Base-by-base conservation (phyloP, 2,113 vertebrate species). In the Microcebus jonahi region DNA sequence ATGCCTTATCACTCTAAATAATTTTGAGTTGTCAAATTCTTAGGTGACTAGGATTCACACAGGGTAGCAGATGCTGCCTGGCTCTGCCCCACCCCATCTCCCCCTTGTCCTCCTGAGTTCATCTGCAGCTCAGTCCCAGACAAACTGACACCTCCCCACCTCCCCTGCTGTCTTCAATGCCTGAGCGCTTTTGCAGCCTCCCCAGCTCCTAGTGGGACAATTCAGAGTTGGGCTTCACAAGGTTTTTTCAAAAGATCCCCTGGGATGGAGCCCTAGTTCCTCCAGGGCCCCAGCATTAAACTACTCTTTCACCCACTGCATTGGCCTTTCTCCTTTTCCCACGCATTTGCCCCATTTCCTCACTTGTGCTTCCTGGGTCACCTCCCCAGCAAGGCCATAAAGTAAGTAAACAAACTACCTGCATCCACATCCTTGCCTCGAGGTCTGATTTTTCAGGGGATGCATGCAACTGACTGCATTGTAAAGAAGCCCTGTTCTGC, bases 61-160 rank as follows among this genome's bases (percentile, higher is more conserved):
- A 14, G 21, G 0, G 4, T 0, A 25, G 53, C 82, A 48, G 25
- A 17, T 25, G 31, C 36, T 8, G 3, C 9, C 0, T 1, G 20
- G 21, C 29, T 67, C 45, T 3, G 8, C 75, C 15, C 34, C 14
- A 17, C 4, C 31, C 63, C 15, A 2, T 10, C 7, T 67, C 9
- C 18, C 9, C 25, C 3, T 0, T 4, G 12, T 17, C 21, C 75
- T 61, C 91, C 57, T 34, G 14, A 34, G 21, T 29, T 92, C 53
- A 4, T 57, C 29, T 21, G 45, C 29, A 36, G 10, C 67, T 36
- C 17, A 34, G 8, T 34, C 36, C 48, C 2, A 6, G 36, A 65
- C 6, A 20, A 11, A 59, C 36, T 8, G 42, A 17, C 23, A 20
- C 36, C 25, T 36, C 6, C 57, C 42, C 13, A 3, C 50, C 14